Conservation (phyloP, 1,140 invertebrate genomes). For the Meloidogyne floridensis region DNA sequence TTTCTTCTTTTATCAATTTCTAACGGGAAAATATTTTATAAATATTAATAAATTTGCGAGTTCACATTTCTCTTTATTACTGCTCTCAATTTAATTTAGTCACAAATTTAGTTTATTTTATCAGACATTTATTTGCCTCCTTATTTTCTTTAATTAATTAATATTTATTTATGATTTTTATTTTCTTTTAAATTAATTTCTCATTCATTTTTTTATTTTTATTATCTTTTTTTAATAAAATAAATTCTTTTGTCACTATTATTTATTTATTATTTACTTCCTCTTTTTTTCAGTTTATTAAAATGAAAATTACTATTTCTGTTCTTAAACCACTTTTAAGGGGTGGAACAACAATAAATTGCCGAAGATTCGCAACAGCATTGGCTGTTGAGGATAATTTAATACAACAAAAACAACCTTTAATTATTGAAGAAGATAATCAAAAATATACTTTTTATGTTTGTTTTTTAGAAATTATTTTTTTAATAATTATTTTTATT, state of each 20-base stretch:
- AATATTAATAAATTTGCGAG: too few species aligned
- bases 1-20: neutral
- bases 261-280: neutral
- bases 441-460: neutral
- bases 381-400: slow-evolving; percentile 5
- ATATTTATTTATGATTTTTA: neutral
- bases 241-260: neutral
- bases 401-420: neutral
- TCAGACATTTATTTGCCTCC: too few species aligned
- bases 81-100: too few species aligned
- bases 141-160: neutral
- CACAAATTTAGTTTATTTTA: too few species aligned
- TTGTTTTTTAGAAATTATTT: neutral
- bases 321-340: neutral
- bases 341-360: neutral
- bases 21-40: too few species aligned
- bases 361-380: neutral
- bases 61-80: too few species aligned
- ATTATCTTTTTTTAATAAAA: neutral
- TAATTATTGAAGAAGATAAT: neutral
- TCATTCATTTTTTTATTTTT: neutral
- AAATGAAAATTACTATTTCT: neutral
- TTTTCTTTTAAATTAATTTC: neutral
- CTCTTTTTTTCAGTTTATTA: neutral
- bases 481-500: neutral